Evolutionary conservation across 2,888 invertebrate genomes (phyloP), one percentile per base, ranked within the genome.

Genomic region (Xestia xanthographa): DNA sequence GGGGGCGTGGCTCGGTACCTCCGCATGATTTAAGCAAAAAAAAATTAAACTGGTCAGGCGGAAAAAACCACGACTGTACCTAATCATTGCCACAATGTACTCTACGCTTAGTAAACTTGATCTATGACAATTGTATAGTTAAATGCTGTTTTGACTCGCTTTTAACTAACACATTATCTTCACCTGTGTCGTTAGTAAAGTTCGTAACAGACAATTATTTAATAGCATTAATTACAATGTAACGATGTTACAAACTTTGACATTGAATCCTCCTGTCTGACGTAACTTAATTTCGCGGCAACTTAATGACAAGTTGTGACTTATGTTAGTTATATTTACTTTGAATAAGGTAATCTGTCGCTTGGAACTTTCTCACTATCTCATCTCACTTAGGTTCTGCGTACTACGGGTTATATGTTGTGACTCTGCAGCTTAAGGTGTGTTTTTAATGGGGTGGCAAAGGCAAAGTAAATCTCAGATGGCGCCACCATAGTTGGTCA

Each of bases 201-300:
- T 83, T 86, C 66, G 45, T 67, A 68, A 80, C 43, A 75, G 75
- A 81, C 75, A 87, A 83, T 87, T 83, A 80, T 83, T 82, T 68
- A 80, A 75, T 81, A 67, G 22, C 80, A 82, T 82, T 82, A 88
- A 87, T 87, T 83, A 82, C 83, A 66, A 66, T 66, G 84, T 83
- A 83, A 80, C 72, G 72, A 58, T 78, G 79, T 83, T 69, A 77
- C 79, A 45, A 88, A 88, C 79, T 85, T 87, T 85, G 83, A 88
- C 82, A 77, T 85, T 80, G 77, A 79, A 78, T 76, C 58, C 79
- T 73, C 72, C 65, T 72, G 76, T 80, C 80, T 84, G 79, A 80
- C 75, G 58, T 82, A 79, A 81, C 79, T 84, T 84, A 72, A 84
- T 86, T 83, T 82, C 70, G 68, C 71, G 80, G 81, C 65, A 84